Percentiles rank a stretch among this genome's conserved stretches.
Evolutionary conservation across 2,113 vertebrate genomes (phyloP).

Genomic region (Bungarus multicinctus): DNA sequence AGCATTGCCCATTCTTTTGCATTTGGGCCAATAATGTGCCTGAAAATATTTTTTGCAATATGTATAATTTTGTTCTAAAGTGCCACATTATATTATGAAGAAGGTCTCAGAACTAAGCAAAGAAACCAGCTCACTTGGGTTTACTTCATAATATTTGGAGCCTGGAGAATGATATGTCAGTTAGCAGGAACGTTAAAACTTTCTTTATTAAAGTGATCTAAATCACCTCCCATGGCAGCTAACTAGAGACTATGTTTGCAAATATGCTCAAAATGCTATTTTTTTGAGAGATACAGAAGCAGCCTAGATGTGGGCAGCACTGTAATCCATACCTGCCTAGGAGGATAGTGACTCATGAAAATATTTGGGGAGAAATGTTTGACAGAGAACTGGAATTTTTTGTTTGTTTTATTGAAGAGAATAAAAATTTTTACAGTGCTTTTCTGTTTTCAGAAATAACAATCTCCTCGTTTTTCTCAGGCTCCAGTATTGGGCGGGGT

Average conservation of each 20-base stretch:
- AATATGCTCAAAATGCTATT: not conserved
- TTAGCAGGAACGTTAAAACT: not conserved
- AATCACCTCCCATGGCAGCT: not conserved
- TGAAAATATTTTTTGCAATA: not conserved
- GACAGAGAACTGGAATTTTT: conserved; percentile 47
- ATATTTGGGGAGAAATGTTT: conserved; percentile 53
- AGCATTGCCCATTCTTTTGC: not conserved
- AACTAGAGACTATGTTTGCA: not conserved
- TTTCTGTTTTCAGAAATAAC: conserved; percentile 61
- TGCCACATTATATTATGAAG: conserved; percentile 45
- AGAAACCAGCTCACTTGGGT: conserved; percentile 17
- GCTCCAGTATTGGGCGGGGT: not conserved
- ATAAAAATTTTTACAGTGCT: conserved; percentile 56
- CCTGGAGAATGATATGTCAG: conserved; percentile 30
- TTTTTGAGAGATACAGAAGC: conserved; percentile 27
- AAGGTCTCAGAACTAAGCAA: conserved; percentile 31
- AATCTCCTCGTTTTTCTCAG: conserved; percentile 49
- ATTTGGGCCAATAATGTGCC: not conserved
- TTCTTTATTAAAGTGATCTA: not conserved
- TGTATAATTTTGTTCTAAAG: conserved; percentile 41
- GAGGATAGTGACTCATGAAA: conserved; percentile 43
- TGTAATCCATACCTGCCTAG: conserved; percentile 43
- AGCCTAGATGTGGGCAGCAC: conserved; percentile 16
- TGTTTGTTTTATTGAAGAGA: conserved; percentile 53
- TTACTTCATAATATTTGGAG: conserved; percentile 28